phyloP scores from a whole-genome alignment of 2,113 vertebrate genomes.

The Petroica traversi region DNA sequence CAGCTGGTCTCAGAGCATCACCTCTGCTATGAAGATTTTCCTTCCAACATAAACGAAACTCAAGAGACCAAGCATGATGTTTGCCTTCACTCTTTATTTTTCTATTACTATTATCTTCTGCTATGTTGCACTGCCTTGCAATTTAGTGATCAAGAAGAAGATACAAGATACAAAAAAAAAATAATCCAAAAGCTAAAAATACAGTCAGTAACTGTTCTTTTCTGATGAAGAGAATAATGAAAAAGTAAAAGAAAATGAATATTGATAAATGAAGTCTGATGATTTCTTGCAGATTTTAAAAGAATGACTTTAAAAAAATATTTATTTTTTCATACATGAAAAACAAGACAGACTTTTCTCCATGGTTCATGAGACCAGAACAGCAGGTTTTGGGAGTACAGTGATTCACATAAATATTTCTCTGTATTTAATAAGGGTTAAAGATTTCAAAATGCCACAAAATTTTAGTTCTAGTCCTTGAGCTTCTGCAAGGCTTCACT shows the following conservation, averaged over 20 bases:
- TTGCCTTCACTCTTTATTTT: neutral
- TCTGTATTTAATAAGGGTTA: neutral
- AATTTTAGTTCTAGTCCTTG: neutral
- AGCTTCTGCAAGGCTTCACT: neutral
- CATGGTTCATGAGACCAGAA: neutral
- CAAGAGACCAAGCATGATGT: neutral
- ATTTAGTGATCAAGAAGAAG: neutral
- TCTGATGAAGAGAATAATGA: neutral
- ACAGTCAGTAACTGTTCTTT: neutral
- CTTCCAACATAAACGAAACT: neutral
- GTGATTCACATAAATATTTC: neutral
- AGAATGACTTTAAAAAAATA: neutral
- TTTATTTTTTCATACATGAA: neutral
- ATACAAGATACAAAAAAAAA: neutral
- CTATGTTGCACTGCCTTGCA: neutral
- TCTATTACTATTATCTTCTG: neutral
- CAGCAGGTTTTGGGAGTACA: neutral
- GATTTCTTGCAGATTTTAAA: neutral
- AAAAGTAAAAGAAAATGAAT: neutral
- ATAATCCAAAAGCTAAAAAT: neutral
- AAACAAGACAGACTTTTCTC: neutral
- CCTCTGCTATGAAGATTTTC: neutral
- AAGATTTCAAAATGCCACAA: neutral
- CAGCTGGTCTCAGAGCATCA: neutral
- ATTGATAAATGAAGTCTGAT: neutral